These are phyloP conservation scores for Eupeodes corollae DNA, from an alignment of 1,140 invertebrate species.

Conservation along the genomic window DNA sequence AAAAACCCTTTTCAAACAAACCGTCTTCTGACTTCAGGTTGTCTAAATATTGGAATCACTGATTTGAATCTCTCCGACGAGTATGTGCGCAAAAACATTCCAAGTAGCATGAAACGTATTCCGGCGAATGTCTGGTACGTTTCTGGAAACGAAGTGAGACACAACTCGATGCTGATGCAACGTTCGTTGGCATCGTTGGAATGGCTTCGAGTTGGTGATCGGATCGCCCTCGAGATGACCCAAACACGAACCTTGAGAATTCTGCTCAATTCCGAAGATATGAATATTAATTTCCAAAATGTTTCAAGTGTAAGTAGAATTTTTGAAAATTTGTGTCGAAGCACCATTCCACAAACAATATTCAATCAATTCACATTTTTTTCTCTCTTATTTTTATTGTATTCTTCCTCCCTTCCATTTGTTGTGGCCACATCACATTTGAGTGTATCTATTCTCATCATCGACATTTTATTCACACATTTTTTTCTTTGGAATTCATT, in stretches of 20 bases:
- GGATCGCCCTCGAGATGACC: slow-evolving; percentile 53
- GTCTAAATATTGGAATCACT: slow-evolving; percentile 31
- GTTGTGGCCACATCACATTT: too few species aligned
- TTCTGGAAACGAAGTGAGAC: slow-evolving; percentile 52
- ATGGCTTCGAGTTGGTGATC: slow-evolving; percentile 64
- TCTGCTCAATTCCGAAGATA: slow-evolving; percentile 70
- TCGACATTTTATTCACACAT: too few species aligned
- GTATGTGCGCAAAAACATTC: slow-evolving; percentile 31
- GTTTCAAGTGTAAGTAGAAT: slow-evolving; percentile 51
- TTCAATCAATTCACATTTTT: neutral
- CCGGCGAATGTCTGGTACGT: slow-evolving; percentile 37
- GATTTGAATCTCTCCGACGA: slow-evolving; percentile 34
- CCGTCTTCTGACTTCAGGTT: slow-evolving; percentile 17
- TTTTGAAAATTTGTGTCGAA: too few species aligned
- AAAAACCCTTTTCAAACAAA: slow-evolving; percentile 6
- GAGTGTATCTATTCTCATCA: too few species aligned
- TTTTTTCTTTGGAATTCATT: too few species aligned
- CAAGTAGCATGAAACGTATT: slow-evolving; percentile 27
- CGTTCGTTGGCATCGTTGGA: slow-evolving; percentile 64
- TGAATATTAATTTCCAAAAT: slow-evolving; percentile 68
- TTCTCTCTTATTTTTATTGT: too few species aligned
- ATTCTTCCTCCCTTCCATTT: too few species aligned
- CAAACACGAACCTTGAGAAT: slow-evolving; percentile 48
- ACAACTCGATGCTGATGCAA: slow-evolving; percentile 45
- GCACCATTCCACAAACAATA: too few species aligned